Conservation (phyloP, 1,140 invertebrate genomes). For the Drosophila lini region DNA sequence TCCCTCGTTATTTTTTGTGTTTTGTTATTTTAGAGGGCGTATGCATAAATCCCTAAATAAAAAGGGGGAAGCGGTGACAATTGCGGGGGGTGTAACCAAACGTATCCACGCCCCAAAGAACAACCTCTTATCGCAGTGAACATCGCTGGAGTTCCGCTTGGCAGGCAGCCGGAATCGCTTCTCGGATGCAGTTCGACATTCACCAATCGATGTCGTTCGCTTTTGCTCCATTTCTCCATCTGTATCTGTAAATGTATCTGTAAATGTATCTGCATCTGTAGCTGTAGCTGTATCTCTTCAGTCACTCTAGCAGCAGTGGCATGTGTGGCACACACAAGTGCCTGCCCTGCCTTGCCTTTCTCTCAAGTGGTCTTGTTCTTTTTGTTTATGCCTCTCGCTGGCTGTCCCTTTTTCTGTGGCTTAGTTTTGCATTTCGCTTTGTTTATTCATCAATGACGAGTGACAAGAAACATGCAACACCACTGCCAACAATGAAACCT, state of each 20-base stretch:
- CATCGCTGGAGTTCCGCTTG: slow-evolving; percentile 33
- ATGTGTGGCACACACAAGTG: slow-evolving; percentile 51
- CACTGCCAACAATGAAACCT: slow-evolving; percentile 36
- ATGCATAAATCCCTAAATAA: slow-evolving; percentile 32
- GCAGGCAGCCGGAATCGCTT: slow-evolving; percentile 43
- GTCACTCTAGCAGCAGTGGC: slow-evolving; percentile 43
- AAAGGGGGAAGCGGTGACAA: slow-evolving; percentile 30
- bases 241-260: slow-evolving; percentile 19
- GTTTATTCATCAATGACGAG: slow-evolving; percentile 78
- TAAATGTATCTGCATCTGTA: not conserved
- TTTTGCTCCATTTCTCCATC: slow-evolving; percentile 24
- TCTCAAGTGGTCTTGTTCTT: slow-evolving; percentile 68
- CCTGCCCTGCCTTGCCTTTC: slow-evolving; percentile 35
- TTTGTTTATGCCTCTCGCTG: slow-evolving; percentile 78
- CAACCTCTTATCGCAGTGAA: slow-evolving; percentile 28
- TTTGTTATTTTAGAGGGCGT: slow-evolving; percentile 38
- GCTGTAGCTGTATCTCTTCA: slow-evolving; percentile 20
- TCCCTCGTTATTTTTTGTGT: not conserved
- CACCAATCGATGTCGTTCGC: slow-evolving; percentile 46
- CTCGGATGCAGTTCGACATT: slow-evolving; percentile 54
- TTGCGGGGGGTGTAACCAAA: slow-evolving; percentile 3
- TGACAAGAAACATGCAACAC: slow-evolving; percentile 79
- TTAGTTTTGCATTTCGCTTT: slow-evolving; percentile 58
- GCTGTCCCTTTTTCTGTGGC: slow-evolving; percentile 55
- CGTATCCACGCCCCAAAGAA: slow-evolving; percentile 22